Percentiles rank a stretch among this genome's conserved stretches.
Evolutionary conservation across 2,888 invertebrate genomes (phyloP).

Genomic region (Cylindroiulus punctatus): DNA sequence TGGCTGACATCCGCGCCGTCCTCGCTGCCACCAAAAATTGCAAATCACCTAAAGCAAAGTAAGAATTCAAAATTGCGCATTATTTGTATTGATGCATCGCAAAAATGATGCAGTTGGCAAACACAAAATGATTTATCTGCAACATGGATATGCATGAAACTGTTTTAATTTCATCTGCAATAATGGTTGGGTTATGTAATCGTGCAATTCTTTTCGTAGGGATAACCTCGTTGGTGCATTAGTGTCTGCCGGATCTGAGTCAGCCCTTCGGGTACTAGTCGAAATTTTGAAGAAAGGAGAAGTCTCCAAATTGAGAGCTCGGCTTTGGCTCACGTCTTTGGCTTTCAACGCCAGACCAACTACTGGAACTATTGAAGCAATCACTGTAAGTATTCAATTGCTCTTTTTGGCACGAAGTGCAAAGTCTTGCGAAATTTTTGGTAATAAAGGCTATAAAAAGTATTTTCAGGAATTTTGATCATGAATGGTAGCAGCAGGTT

Average conservation of each 20-base stretch:
- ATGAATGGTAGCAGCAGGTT: too few species aligned
- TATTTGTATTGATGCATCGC: background rate
- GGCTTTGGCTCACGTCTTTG: constrained; percentile 52
- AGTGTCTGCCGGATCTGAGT: constrained; percentile 59
- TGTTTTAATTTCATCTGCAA: constrained; percentile 6
- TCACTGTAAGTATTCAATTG: constrained; percentile 51
- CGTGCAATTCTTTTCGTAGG: constrained; percentile 13
- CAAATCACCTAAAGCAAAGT: constrained; percentile 55
- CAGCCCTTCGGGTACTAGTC: constrained; percentile 59
- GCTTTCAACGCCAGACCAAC: constrained; percentile 56
- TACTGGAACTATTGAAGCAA: constrained; percentile 56
- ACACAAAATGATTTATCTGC: background rate
- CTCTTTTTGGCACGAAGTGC: too few species aligned
- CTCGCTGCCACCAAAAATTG: background rate
- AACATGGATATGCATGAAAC: background rate
- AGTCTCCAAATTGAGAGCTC: constrained; percentile 5
- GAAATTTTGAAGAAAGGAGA: constrained; percentile 59
- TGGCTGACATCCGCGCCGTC: constrained; percentile 9
- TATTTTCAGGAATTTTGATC: too few species aligned
- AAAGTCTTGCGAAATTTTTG: too few species aligned
- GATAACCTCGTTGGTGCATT: constrained; percentile 60
- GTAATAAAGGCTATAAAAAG: too few species aligned
- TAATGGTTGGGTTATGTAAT: background rate
- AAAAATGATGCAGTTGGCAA: background rate
- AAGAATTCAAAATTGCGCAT: background rate